phyloP scores from a whole-genome alignment of 2,888 invertebrate species.

The Erpobdella octoculata region DNA sequence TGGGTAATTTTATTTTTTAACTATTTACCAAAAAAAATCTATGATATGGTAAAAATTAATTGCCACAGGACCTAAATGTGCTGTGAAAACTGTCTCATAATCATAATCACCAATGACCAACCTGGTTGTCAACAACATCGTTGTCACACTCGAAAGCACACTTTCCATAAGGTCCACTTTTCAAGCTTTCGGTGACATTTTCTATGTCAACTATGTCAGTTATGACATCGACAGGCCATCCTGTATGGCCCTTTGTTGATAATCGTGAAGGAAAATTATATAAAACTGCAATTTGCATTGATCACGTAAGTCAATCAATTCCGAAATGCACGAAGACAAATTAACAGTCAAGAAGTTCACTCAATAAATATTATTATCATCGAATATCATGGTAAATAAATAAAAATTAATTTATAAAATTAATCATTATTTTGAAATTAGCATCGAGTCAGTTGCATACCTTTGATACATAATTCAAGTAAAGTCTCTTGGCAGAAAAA shows the following conservation, averaged over 20 bases:
- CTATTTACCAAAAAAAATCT: no score
- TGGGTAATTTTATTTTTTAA: no score
- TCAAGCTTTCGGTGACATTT: conserved; percentile 45
- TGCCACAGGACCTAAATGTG: no score
- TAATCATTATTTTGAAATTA: no score
- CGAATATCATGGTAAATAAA: neutral
- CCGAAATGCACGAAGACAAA: neutral
- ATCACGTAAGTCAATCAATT: neutral
- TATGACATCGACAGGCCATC: conserved; percentile 46
- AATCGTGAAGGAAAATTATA: conserved; percentile 2
- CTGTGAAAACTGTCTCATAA: no score
- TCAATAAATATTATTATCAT: neutral
- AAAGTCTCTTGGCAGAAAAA: conserved; percentile 53
- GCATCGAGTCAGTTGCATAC: conserved; percentile 35
- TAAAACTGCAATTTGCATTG: neutral
- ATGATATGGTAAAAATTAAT: no score
- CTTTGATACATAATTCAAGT: conserved; percentile 42
- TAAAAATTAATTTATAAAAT: neutral
- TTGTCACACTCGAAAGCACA: conserved; percentile 55
- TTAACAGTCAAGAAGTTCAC: neutral
- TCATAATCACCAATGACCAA: no score
- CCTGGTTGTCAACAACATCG: conserved; percentile 53
- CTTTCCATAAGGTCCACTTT: conserved; percentile 50
- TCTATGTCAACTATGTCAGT: conserved; percentile 42
- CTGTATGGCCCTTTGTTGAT: conserved; percentile 40